Evolutionary conservation across 2,797 vertebrate species (phyloP).

Genomic region (Melopsittacus undulatus): DNA sequence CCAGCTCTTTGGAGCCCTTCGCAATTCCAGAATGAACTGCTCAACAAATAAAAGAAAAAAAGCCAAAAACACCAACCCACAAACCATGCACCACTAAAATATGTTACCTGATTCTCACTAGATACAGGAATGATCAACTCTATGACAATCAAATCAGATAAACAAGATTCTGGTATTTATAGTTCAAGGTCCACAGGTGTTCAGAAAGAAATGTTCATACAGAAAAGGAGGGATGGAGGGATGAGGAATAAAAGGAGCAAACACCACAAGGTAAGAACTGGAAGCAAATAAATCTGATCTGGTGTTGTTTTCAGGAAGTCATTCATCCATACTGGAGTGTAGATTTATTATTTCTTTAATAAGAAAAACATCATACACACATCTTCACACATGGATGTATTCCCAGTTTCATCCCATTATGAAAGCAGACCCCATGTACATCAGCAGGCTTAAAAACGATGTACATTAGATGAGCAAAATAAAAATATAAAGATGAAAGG

Average conservation of each 20-base stretch:
- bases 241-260: neutral
- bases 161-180: neutral
- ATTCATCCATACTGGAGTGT: neutral
- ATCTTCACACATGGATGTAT: neutral
- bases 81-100: neutral
- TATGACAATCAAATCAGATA: neutral
- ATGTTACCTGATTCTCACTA: neutral
- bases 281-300: neutral
- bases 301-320: neutral
- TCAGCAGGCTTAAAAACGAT: neutral
- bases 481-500: neutral
- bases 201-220: neutral
- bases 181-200: neutral
- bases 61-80: neutral
- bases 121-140: neutral
- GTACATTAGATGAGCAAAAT: neutral
- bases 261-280: neutral
- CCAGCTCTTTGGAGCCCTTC: neutral
- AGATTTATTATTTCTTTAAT: neutral
- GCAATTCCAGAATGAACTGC: neutral
- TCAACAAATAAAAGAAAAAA: neutral
- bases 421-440: neutral
- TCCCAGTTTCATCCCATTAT: neutral
- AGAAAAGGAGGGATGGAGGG: neutral
- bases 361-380: neutral